These are phyloP conservation scores for Amblyjoppa proteus DNA, from an alignment of 2,888 invertebrate genomes.

Conservation along the genomic window DNA sequence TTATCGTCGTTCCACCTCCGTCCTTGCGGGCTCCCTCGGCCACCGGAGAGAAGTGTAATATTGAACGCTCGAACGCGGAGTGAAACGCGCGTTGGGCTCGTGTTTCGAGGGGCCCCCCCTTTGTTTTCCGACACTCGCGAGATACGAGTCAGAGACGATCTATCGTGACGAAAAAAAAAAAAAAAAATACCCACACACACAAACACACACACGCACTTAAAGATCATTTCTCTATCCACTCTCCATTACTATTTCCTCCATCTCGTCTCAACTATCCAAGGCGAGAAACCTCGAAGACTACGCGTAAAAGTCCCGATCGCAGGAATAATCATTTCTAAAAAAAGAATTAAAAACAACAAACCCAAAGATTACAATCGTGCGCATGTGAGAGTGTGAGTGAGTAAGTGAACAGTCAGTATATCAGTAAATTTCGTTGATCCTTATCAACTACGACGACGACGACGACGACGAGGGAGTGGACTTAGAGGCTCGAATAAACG, in stretches of 20 bases:
- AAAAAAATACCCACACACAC: neutral
- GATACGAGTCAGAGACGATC: constrained; percentile 29
- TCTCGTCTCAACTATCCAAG: neutral
- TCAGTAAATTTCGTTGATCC: neutral
- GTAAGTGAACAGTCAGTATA: constrained; percentile 20
- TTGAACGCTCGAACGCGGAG: constrained; percentile 67
- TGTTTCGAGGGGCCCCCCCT: constrained; percentile 56
- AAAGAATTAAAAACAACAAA: constrained; percentile 1
- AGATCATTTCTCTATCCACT: constrained; percentile 10
- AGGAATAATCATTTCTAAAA: neutral
- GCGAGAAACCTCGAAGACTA: constrained; percentile 12
- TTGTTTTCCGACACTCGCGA: constrained; percentile 56
- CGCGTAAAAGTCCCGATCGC: neutral
- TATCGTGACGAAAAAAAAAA: constrained; percentile 26
- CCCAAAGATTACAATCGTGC: constrained; percentile 33
- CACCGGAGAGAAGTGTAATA: constrained; percentile 70
- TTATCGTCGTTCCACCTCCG: constrained; percentile 74
- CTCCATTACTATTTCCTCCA: constrained; percentile 18
- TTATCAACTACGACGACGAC: constrained; percentile 19
- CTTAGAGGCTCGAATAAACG: constrained; percentile 21
- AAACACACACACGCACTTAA: neutral
- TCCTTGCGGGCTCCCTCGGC: constrained; percentile 76
- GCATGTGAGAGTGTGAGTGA: constrained; percentile 27
- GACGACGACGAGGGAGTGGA: constrained; percentile 17
- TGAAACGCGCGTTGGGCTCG: constrained; percentile 51